Evolutionary conservation across 2,113 vertebrate genomes (phyloP).

Genomic region (Ptychochromis oligacanthus): DNA sequence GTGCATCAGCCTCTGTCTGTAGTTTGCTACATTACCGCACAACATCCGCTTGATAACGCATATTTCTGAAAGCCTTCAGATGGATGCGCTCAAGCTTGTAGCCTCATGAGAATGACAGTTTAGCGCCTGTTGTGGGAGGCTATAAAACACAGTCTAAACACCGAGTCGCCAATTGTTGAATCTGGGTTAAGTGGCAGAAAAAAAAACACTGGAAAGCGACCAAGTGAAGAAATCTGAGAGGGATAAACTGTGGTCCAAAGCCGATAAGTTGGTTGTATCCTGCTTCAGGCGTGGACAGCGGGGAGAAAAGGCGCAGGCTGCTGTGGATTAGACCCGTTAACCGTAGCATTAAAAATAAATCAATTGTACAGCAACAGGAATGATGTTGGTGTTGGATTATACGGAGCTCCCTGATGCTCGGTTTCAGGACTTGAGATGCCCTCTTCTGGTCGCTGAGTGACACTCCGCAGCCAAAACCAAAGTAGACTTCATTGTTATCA

Average conservation of each 20-base stretch:
- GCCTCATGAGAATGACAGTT: conserved; percentile 22
- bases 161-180: conserved; percentile 59
- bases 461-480: conserved; percentile 15
- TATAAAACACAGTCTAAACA: conserved; percentile 14
- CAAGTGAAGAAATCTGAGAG: conserved; percentile 17
- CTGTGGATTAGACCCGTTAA: conserved; percentile 53
- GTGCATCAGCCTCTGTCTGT: conserved; percentile 45
- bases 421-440: conserved; percentile 62
- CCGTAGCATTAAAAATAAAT: conserved; percentile 66
- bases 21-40: conserved; percentile 52
- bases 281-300: conserved; percentile 4
- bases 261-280: conserved; percentile 46
- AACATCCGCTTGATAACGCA: conserved; percentile 40
- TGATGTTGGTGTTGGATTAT: conserved; percentile 49
- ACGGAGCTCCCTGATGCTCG: conserved; percentile 24
- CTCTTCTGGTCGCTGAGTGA: conserved; percentile 60
- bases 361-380: conserved; percentile 74
- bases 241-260: conserved; percentile 29
- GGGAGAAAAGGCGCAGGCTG: conserved; percentile 46
- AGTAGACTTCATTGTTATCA: conserved; percentile 39
- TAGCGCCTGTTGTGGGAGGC: conserved; percentile 1
- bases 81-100: conserved; percentile 3
- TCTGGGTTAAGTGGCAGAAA: conserved; percentile 42
- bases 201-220: conserved; percentile 26
- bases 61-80: conserved; percentile 21